These are phyloP conservation scores for Acronicta psi DNA, from an alignment of 2,888 invertebrate species.

Conservation along the genomic window DNA sequence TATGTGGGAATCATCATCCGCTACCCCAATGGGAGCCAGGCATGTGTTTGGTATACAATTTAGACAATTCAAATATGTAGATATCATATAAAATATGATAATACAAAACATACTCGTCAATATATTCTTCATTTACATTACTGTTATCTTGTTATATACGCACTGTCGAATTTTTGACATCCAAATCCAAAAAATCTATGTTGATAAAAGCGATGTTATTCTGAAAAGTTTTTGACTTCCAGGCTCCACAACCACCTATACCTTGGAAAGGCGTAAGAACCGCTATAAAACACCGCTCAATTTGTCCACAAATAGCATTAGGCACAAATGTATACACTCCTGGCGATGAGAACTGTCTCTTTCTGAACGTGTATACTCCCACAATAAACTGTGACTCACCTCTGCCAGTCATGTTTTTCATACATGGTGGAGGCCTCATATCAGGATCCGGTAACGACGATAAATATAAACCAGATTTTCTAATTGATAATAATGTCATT, in stretches of 20 bases:
- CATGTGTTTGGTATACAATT: too few relatives aligned
- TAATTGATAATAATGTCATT: conserved; percentile 37
- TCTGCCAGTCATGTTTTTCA: conserved; percentile 40
- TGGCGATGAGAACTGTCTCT: conserved; percentile 41
- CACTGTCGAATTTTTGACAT: too few relatives aligned
- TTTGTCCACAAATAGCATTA: conserved; percentile 38
- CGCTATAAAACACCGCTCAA: conserved; percentile 41
- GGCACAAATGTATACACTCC: background rate
- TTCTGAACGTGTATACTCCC: conserved; percentile 42
- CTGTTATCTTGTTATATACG: too few relatives aligned
- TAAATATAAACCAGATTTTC: conserved; percentile 47
- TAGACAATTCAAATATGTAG: too few relatives aligned
- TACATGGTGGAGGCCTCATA: conserved; percentile 24
- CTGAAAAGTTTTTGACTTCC: too few relatives aligned
- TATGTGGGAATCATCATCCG: too few relatives aligned
- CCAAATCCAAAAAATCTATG: too few relatives aligned
- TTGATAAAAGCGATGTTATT: too few relatives aligned
- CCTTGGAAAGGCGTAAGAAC: conserved; percentile 46
- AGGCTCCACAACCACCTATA: conserved; percentile 32
- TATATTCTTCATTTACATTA: too few relatives aligned
- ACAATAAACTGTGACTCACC: conserved; percentile 1
- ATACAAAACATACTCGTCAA: too few relatives aligned
- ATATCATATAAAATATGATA: too few relatives aligned
- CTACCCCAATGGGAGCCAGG: too few relatives aligned
- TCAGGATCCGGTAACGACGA: conserved; percentile 29